Base-by-base conservation (phyloP, 2,888 invertebrate genomes). In the Lamproptera curius region DNA sequence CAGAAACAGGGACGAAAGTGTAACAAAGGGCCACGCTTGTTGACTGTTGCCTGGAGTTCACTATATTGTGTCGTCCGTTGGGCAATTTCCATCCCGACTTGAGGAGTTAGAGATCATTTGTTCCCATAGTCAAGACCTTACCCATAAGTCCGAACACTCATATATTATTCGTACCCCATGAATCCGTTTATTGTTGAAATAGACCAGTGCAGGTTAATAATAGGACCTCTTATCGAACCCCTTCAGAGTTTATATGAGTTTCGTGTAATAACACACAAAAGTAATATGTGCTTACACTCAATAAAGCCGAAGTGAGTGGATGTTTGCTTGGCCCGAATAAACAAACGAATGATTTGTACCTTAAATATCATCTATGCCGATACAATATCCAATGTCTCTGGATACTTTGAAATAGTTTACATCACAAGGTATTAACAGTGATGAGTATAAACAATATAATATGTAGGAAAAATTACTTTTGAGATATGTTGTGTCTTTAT, bases 1-100 rank as follows among this genome's bases (percentile, higher is more conserved):
- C 20, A 13, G 13, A 31, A 10, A 31, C 13, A 6, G 11, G 3
- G 6, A n/a, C n/a, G 13, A 13, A 13, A 11, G 31, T 11, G 6
- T 31, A 31, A 31, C 11, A 31, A 11, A 31, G 11, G 31, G 63
- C 67, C 62, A 67, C 66, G 68, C 62, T 58, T 73, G 71, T 78
- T 78, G 74, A 78, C 67, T 76, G n/a, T 71, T 71, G 64, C 71
- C 20, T 73, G 65, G 57, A 73, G 72, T 64, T 55, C 55, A 54
- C 65, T 67, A 65, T 68, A 76, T 79, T 75, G 65, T 72, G 42
- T 28, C 47, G 48, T 39, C 47, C 48, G 43, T 13, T 42, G 44
- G 46, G 35, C 52, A 57, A 62, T 55, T 57, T 57, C 58, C 63
- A 61, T 66, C 69, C 67, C 61, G 20, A 68, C 62, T 66, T 70